Percentiles rank a stretch among this genome's conserved stretches.
Evolutionary conservation across 2,888 invertebrate genomes (phyloP).

Genomic region (Drosophila atripex): DNA sequence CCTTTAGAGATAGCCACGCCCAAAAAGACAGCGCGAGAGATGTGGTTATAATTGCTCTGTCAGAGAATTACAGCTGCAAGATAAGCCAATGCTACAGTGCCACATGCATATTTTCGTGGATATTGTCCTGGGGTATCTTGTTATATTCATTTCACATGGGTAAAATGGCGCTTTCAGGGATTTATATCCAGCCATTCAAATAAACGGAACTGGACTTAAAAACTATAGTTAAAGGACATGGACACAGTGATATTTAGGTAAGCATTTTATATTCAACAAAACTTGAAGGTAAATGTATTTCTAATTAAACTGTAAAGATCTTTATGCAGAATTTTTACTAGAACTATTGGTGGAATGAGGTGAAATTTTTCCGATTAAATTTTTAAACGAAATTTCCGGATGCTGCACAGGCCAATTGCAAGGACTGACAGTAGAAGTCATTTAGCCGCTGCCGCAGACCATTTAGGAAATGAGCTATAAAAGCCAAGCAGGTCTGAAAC

Average conservation of each 20-base stretch:
- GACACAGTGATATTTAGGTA: neutral
- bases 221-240: neutral
- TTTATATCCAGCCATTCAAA: neutral
- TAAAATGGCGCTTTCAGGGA: neutral
- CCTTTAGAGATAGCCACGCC: conserved; percentile 18
- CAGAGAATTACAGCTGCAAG: conserved; percentile 39
- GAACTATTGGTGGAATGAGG: neutral
- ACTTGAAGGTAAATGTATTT: neutral
- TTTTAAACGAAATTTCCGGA: conserved; percentile 3
- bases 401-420: conserved; percentile 47
- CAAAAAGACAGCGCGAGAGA: conserved; percentile 19
- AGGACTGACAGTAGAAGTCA: conserved; percentile 11
- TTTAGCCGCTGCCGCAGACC: conserved; percentile 62
- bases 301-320: too few relatives aligned
- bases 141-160: conserved; percentile 9
- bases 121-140: conserved; percentile 11
- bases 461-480: conserved; percentile 81
- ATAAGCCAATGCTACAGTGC: conserved; percentile 30
- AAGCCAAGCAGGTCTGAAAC: conserved; percentile 50
- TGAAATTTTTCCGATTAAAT: neutral
- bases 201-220: neutral
- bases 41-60: conserved; percentile 48
- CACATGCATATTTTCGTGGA: conserved; percentile 12
- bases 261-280: neutral
- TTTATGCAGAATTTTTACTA: too few relatives aligned